Evolutionary conservation across 1,140 invertebrate genomes (phyloP).

Genomic region (Dolichoris vasculosae): DNA sequence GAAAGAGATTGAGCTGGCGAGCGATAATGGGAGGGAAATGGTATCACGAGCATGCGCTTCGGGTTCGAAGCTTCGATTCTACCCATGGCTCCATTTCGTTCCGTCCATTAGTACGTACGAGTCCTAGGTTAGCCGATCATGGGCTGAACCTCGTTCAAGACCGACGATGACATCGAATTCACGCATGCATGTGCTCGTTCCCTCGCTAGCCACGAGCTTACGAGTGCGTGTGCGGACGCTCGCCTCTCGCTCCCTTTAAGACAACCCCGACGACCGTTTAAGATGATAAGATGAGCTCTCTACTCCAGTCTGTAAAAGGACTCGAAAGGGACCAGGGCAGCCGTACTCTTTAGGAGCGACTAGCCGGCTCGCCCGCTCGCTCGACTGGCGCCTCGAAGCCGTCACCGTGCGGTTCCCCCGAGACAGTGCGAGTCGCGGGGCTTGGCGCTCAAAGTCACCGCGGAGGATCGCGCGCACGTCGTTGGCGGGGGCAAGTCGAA

Average conservation of each 20-base stretch:
- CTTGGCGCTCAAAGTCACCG: not conserved
- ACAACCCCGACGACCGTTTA: too few species aligned
- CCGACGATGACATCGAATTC: not conserved
- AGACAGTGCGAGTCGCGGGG: not conserved
- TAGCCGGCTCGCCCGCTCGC: not conserved
- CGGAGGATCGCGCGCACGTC: not conserved
- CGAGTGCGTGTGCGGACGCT: not conserved
- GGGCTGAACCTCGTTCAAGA: not conserved
- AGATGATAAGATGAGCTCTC: too few species aligned
- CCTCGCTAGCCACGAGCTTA: not conserved
- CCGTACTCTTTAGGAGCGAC: too few species aligned
- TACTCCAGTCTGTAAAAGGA: too few species aligned
- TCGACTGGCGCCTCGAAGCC: not conserved
- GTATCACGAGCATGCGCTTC: not conserved
- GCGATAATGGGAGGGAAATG: not conserved
- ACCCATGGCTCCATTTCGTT: not conserved
- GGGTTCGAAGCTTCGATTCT: not conserved
- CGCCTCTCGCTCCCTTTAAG: not conserved
- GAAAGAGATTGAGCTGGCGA: not conserved
- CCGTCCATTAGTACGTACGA: not conserved
- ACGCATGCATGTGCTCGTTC: not conserved
- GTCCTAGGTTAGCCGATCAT: not conserved
- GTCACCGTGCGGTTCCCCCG: not conserved
- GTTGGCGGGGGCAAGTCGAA: not conserved
- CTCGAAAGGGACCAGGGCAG: too few species aligned